Evolutionary conservation across 2,113 vertebrate species (phyloP).

Genomic region (Campylomormyrus tamandua): DNA sequence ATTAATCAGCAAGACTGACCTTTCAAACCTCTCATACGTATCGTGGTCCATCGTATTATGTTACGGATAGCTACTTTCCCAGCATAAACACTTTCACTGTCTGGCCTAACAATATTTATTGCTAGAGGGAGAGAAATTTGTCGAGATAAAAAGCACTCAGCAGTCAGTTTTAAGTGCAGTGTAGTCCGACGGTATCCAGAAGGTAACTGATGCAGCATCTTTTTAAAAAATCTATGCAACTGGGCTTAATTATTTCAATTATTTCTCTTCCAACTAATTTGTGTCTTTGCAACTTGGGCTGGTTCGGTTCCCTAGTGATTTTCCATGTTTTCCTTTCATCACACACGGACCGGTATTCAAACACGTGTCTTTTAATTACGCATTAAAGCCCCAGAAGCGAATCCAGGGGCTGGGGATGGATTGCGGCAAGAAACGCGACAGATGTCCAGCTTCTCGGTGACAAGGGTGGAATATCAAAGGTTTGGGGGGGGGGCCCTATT

Average conservation of each 20-base stretch:
- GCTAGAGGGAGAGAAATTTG: background rate
- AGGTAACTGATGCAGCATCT: background rate
- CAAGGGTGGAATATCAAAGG: background rate
- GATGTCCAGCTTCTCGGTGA: background rate
- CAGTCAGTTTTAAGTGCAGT: background rate
- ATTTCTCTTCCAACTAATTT: background rate
- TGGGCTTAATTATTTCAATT: background rate
- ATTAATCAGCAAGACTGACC: background rate
- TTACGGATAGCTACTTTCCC: background rate
- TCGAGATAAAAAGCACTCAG: background rate
- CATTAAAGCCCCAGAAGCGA: background rate
- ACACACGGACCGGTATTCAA: background rate
- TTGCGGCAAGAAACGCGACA: background rate
- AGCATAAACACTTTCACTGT: background rate
- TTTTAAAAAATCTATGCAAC: background rate
- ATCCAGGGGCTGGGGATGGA: background rate
- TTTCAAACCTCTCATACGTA: background rate
- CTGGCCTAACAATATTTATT: background rate
- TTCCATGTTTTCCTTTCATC: background rate
- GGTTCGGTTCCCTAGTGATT: background rate
- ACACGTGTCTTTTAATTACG: background rate
- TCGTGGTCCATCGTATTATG: background rate
- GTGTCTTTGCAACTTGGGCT: background rate
- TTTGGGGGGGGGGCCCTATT: background rate
- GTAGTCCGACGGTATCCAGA: background rate